Base-by-base conservation (phyloP, 2,113 vertebrate genomes). In the Sander vitreus region DNA sequence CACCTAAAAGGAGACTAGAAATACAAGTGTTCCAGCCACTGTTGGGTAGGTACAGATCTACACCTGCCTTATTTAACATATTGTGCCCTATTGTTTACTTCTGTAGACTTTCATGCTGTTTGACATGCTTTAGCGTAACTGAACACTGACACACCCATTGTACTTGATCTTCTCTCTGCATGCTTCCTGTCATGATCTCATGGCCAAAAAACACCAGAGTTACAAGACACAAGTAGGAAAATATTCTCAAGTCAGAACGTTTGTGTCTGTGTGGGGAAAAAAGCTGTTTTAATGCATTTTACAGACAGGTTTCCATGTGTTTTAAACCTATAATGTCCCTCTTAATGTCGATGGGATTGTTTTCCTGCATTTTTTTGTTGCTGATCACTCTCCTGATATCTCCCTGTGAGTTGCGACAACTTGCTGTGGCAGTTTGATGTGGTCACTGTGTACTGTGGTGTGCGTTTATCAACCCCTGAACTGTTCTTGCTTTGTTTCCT, bases 191-290 rank as follows among this genome's bases (percentile, higher is more conserved):
- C 27, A 4, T 7, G 9, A 23, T 54, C 43, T 67, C 15, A 11
- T 51, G 68, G 67, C 63, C 47, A 48, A 66, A 76, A 54, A 47
- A 58, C 59, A 30, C 45, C 65, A 78, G 65, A 88, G 39, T 73
- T 69, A 58, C 39, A 80, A 4, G 73, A 85, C 1, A 19, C 76
- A 60, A 83, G 78, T 78, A 81, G 76, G 63, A 50, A 59, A 25
- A 45, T 60, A 30, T 43, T 59, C 3, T 62, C 6, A 39, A 5
- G 30, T 81, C 21, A 70, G 12, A 16, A 62, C 30, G 25, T 0
- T 5, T 51, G 21, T 54, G 3, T 60, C 2, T 6, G 47, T 78
- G 33, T 73, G 39, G 10, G 21, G 25, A 23, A 53, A 8, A 8
- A 39, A 62, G 7, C 19, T 3, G 23, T 21, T 18, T 30, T 58